phyloP scores from a whole-genome alignment of 2,888 invertebrate species.

The Rhopalosiphum nymphaeae region DNA sequence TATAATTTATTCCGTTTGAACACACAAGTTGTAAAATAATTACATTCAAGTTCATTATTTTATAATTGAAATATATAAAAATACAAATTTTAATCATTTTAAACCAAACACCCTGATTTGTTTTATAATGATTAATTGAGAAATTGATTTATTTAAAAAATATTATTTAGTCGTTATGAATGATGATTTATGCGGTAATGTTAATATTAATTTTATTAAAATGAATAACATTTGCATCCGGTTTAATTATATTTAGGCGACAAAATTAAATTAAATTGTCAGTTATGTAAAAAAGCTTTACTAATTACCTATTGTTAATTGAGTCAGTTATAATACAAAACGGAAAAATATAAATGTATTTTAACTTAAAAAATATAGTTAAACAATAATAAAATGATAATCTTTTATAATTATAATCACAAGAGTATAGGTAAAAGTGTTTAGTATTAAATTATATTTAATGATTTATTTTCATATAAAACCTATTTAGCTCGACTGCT shows the following conservation, averaged over 20 bases:
- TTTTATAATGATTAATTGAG: neutral
- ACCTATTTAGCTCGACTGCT: neutral
- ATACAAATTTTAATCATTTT: neutral
- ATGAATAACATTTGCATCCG: neutral
- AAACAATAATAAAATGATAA: neutral
- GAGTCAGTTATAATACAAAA: neutral
- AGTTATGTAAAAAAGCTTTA: neutral
- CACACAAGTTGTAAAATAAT: neutral
- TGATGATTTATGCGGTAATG: neutral
- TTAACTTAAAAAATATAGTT: neutral
- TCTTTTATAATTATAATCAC: neutral
- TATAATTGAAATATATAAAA: neutral
- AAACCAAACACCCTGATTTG: neutral
- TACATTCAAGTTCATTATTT: neutral
- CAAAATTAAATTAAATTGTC: neutral
- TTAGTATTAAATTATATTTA: neutral
- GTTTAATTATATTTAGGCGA: neutral
- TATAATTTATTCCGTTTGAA: neutral
- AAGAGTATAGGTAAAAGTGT: neutral
- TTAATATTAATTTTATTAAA: neutral
- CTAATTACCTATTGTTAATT: neutral
- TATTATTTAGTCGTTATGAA: neutral
- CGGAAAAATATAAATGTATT: neutral
- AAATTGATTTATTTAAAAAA: neutral
- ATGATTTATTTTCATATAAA: neutral